Conservation (phyloP, 2,888 invertebrate species). For the Ochropacha duplaris region DNA sequence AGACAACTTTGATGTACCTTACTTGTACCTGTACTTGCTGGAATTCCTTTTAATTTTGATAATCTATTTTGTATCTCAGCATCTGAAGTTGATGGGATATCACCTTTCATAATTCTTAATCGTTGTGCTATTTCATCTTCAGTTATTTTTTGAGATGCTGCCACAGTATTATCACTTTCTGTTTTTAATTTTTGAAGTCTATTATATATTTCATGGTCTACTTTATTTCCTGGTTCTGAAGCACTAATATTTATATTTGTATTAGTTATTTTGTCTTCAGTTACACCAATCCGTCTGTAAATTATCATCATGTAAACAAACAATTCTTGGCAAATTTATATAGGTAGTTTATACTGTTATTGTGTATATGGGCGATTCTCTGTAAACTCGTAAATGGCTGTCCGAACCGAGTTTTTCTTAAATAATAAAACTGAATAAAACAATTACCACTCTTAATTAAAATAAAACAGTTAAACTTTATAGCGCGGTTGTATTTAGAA, state of each 20-base stretch:
- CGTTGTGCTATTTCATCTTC: constrained; percentile 54
- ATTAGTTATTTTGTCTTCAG: constrained; percentile 25
- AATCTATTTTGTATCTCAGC: constrained; percentile 86
- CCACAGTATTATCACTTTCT: constrained; percentile 78
- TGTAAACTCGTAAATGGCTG: too few species aligned
- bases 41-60: constrained; percentile 86
- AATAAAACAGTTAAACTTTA: too few species aligned
- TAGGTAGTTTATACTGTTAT: not conserved
- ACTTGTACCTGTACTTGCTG: constrained; percentile 38
- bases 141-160: constrained; percentile 20
- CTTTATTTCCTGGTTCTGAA: constrained; percentile 60
- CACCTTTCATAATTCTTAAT: constrained; percentile 61
- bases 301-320: not conserved
- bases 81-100: constrained; percentile 78
- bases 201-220: constrained; percentile 85
- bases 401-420: too few species aligned
- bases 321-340: not conserved
- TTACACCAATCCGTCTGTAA: constrained; percentile 37
- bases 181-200: constrained; percentile 88
- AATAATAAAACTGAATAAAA: too few species aligned
- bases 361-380: too few species aligned
- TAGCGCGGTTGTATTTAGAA: too few species aligned
- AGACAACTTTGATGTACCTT: constrained; percentile 39
- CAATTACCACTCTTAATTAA: too few species aligned
- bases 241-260: constrained; percentile 7